Base-by-base conservation (phyloP, 2,113 vertebrate species). In the Rhadina sibilatrix region DNA sequence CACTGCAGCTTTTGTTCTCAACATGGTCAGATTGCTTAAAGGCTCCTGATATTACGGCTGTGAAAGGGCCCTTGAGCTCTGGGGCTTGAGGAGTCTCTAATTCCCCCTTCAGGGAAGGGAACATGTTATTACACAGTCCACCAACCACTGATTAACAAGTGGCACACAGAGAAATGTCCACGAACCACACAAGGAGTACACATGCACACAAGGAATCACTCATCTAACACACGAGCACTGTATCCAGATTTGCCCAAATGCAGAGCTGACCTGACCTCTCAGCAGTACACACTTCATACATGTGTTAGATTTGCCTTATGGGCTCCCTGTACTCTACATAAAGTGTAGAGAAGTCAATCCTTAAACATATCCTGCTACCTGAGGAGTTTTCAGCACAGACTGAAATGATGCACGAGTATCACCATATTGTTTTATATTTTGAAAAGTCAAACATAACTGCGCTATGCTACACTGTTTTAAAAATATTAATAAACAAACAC, bases 401-500 rank as follows among this genome's bases (percentile, higher is more conserved):
- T 66, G 49, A 70, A 83, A 59, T 5, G 70, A 79, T 37, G 18
- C 40, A 64, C 1, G 35, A 74, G 59, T 17, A 86, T 63, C 68
- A 78, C 72, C 61, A 83, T 47, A 74, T 66, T 76, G 68, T 59
- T 93, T 57, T 52, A 17, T 35, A 74, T 71, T 90, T 83, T 70
- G 50, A 93, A 50, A 92, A 93, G 64, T 81, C 71, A 92, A 93
- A 75, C 79, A 83, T 15, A 54, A 93, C 68, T 71, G 28, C 0
- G 22, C 56, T 63, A 70, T 4, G 40, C 53, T 70, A 94, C 21
- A 10, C 75, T 94, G 77, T 93, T 95, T 97, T 40, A 5, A 53
- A 96, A 95, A 60, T 87, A 94, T 70, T 95, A 95, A 91, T 84
- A 94, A 95, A 96, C 93, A 97, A 96, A 93, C 76, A 93, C 31